Evolutionary conservation across 2,888 invertebrate species (phyloP).

Genomic region (Strigamia transsilvanica): DNA sequence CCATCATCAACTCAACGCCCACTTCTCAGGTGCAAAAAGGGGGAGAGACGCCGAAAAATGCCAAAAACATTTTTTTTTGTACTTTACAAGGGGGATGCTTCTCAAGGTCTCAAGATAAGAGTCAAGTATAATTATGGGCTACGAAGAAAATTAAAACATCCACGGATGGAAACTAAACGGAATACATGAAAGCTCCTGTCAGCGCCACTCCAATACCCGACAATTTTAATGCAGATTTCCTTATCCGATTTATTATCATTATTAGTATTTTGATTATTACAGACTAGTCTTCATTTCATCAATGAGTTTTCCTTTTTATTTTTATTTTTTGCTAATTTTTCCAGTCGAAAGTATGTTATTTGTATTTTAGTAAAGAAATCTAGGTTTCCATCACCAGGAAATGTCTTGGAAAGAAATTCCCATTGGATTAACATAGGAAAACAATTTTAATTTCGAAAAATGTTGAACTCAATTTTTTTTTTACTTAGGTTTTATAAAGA

Average conservation of each 20-base stretch:
- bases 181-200: conserved; percentile 42
- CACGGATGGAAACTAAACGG: conserved; percentile 29
- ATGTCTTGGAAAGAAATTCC: too few relatives aligned
- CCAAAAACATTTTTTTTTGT: not conserved
- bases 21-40: conserved; percentile 42
- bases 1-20: conserved; percentile 38
- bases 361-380: too few relatives aligned
- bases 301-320: too few relatives aligned
- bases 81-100: conserved; percentile 28
- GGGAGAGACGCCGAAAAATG: conserved; percentile 38
- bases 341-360: too few relatives aligned
- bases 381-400: too few relatives aligned
- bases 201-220: conserved; percentile 33
- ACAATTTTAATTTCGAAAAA: too few relatives aligned
- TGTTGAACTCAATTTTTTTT: too few relatives aligned
- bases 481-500: too few relatives aligned
- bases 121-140: conserved; percentile 17
- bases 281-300: not conserved
- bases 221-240: not conserved
- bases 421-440: too few relatives aligned
- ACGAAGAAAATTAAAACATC: conserved; percentile 27
- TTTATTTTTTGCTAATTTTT: too few relatives aligned
- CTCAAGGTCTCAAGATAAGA: conserved; percentile 25
- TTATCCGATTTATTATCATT: not conserved
- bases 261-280: not conserved